Base-by-base conservation (phyloP, 1,140 invertebrate genomes). In the Drosophila ercepeae region DNA sequence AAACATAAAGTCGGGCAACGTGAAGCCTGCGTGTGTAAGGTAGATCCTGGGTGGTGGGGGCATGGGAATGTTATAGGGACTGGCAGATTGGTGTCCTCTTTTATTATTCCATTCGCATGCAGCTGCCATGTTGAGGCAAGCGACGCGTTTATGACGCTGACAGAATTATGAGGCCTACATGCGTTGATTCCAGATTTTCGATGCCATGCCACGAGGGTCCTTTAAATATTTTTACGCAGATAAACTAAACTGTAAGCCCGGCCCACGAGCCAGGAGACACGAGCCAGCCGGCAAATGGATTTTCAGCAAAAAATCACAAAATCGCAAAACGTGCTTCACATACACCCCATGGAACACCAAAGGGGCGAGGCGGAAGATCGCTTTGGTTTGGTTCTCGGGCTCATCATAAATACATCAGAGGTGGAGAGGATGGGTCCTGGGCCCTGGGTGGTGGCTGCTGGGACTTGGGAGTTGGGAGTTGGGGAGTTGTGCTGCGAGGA, bases 321-420 rank as follows among this genome's bases (percentile, higher is more conserved):
- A 89, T 88, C 79, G 42, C 61, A 79, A 72, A 89, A 89, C 86
- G 86, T 89, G 86, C 86, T 78, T 78, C 86, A 89, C 86, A 89
- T 89, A 78, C 46, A 25, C 44, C 49, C 27, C 13, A 16, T 7
- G 19, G 45, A 16, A n/a, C 7, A 13, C 4, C 18, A 9, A 23
- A 14, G 32, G 49, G 34, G 39, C 34, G 36, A n/a, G 23, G 41
- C 48, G 49, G 36, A 52, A 52, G 68, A 68, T 75, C 50, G 13
- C 36, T 16, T 39, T 2, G 36, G 36, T 16, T 39, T 39, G 36
- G 36, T 39, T 39, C 14, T 32, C 19, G 48, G 71, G 53, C 75
- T 73, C 70, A 90, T 89, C 88, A 89, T 89, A 90, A 89, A 89
- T 82, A 90, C 81, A 89, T 89, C 86, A 78, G 48, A n/a, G n/a